Conservation (phyloP, 53 echinoderm and acorn worm genomes). For the Antedon mediterranea region DNA sequence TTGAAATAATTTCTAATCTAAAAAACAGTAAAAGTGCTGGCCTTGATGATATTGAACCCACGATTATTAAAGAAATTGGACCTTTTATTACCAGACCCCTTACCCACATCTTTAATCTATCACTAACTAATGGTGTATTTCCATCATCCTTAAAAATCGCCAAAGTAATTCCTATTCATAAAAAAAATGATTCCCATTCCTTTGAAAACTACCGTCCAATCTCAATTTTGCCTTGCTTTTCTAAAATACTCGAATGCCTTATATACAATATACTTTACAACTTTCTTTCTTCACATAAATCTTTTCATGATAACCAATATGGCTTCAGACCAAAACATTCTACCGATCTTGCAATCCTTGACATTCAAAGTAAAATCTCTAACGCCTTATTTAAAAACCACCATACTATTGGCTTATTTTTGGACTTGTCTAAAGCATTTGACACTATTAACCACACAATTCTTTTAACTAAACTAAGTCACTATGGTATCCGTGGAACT, state of each 20-base stretch:
- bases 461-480: neutral
- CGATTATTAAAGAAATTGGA: neutral
- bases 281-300: neutral
- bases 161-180: too few species aligned
- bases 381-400: too few species aligned
- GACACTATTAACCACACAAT: too few species aligned
- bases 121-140: neutral
- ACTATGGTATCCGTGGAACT: neutral
- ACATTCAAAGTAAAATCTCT: too few species aligned
- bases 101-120: neutral
- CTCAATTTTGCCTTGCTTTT: neutral
- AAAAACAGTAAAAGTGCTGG: neutral
- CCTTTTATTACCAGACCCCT: neutral
- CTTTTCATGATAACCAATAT: neutral
- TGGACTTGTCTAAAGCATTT: too few species aligned
- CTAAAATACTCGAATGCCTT: neutral
- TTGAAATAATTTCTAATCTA: neutral
- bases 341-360: too few species aligned
- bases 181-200: neutral
- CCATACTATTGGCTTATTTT: too few species aligned
- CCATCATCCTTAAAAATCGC: neutral
- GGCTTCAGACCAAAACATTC: neutral
- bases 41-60: neutral
- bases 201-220: neutral
- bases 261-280: neutral